Percentiles rank a stretch among this genome's conserved stretches.
These are phyloP conservation scores for Pterobdella sp. DNA, from an alignment of 2,888 invertebrate species.

Conservation along the genomic window DNA sequence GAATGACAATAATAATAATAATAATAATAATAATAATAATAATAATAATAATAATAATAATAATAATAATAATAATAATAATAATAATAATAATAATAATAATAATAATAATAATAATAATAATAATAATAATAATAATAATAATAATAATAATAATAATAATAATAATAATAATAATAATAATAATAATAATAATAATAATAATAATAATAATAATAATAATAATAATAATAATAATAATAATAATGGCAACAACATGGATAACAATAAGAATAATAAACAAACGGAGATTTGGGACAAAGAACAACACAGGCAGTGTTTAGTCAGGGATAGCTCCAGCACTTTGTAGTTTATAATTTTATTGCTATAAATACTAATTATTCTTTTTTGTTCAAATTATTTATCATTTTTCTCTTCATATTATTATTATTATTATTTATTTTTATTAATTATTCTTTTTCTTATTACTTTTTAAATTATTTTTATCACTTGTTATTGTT, in stretches of 20 bases:
- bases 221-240: not conserved
- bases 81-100: too few relatives aligned
- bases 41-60: too few relatives aligned
- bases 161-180: slow-evolving; percentile 5
- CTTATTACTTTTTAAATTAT: not conserved
- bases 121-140: too few relatives aligned
- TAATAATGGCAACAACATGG: not conserved
- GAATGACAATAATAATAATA: too few relatives aligned
- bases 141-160: not conserved
- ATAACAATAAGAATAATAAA: too few relatives aligned
- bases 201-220: not conserved
- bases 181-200: not conserved
- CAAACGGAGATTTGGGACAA: too few relatives aligned
- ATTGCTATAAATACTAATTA: not conserved
- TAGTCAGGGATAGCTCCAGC: too few relatives aligned
- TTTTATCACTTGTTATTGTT: not conserved
- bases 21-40: too few relatives aligned
- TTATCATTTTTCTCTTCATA: not conserved
- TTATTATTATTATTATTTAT: not conserved
- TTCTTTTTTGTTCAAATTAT: not conserved
- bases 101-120: too few relatives aligned
- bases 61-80: too few relatives aligned
- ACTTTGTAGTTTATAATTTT: not conserved
- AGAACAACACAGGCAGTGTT: too few relatives aligned
- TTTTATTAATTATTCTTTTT: not conserved